Evolutionary conservation across 2,797 vertebrate genomes (phyloP).

Genomic region (Chrysocyon brachyurus): DNA sequence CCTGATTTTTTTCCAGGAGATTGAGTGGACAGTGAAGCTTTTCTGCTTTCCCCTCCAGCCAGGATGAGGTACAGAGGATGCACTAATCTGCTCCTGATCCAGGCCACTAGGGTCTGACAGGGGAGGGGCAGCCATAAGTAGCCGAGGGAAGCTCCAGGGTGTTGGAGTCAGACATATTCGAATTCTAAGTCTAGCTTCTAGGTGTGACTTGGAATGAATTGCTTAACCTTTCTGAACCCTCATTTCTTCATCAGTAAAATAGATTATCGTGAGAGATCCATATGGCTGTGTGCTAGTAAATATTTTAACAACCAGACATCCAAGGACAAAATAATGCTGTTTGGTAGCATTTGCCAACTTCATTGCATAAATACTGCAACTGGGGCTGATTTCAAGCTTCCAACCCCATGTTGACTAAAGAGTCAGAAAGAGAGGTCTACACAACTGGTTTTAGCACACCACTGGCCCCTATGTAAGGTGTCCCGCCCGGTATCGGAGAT

Average conservation of each 20-base stretch:
- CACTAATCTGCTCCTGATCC: not conserved
- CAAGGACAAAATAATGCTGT: not conserved
- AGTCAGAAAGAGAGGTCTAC: not conserved
- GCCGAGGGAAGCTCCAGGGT: not conserved
- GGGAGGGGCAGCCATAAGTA: not conserved
- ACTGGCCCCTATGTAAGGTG: not conserved
- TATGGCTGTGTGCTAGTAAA: not conserved
- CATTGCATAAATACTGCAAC: not conserved
- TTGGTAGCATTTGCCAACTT: not conserved
- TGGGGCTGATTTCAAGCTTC: not conserved
- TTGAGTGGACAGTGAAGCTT: not conserved
- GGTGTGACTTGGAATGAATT: not conserved
- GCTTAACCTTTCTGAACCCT: not conserved
- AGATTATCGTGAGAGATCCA: not conserved
- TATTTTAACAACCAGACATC: not conserved
- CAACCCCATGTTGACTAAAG: fast-evolving
- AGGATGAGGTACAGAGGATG: not conserved
- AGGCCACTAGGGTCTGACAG: not conserved
- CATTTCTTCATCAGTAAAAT: not conserved
- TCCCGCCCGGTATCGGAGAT: not conserved
- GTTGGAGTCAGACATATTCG: not conserved
- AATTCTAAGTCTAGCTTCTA: not conserved
- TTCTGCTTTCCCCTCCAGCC: not conserved
- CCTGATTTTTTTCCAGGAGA: not conserved
- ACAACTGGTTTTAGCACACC: not conserved